Base-by-base conservation (phyloP, 2,888 invertebrate genomes). In the Polietes domitor region DNA sequence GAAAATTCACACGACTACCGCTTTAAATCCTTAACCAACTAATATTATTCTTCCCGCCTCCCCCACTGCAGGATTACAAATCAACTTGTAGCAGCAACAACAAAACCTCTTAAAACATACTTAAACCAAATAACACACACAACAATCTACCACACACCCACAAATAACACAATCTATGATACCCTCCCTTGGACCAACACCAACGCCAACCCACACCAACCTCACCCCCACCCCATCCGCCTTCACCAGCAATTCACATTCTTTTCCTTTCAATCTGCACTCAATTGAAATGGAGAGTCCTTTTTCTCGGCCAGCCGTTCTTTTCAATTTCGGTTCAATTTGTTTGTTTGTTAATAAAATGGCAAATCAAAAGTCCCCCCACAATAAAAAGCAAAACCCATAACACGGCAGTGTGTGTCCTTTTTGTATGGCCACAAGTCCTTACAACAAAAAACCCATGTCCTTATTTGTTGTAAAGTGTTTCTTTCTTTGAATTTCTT, bases 281-380 rank as follows among this genome's bases (percentile, higher is more conserved):
- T 70, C 72, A 77, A 68, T 75, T 50, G 28, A 28, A 76, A 68
- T n/a, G 12, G 37, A 21, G 24, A 58, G 32, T 28, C 83, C 58
- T 63, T 80, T 55, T 58, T 50, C 63, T 58, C 41, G 47, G 17
- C 41, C 43, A 61, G 28, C 50, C 32, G 50, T 55, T 37, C 47
- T 72, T 79, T 82, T 79, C 79, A 79, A 79, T 82, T 82, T 82
- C 63, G 61, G 55, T 79, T 73, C 79, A 79, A 79, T 79, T 79
- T 79, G 79, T 74, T 58, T 65, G 65, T 37, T 68, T 68, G 68
- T 58, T 79, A 58, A 78, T 76, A 81, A 81, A 84, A 81, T 81
- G 81, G 76, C 75, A 84, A 84, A 84, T 84, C 84, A 84, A 84
- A 83, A 77, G 80, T 75, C 47, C 58, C 58, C n/a, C 17, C 17